A percentile compares a stretch with the other conserved stretches of the same genome.
Conservation (phyloP, 1,140 invertebrate genomes). For the Drosophila leontia region DNA sequence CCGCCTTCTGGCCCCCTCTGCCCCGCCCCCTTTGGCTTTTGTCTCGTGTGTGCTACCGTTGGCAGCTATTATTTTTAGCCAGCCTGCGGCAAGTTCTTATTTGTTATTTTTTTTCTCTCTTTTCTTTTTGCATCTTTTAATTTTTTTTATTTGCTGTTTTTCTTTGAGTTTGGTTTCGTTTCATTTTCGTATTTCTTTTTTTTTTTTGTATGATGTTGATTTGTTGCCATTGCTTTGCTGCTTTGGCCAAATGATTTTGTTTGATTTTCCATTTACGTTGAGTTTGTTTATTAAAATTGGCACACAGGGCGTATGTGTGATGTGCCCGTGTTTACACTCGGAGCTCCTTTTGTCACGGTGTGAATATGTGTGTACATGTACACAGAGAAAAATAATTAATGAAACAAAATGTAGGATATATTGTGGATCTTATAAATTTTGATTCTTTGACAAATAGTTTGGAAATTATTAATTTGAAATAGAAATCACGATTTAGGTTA, state of each 20-base stretch:
- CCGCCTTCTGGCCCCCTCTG: conserved; percentile 10
- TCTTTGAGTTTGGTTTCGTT: conserved; percentile 30
- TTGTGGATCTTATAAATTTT: no score
- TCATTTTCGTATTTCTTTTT: not conserved
- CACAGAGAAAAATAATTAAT: not conserved
- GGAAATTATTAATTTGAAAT: not conserved
- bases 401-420: not conserved
- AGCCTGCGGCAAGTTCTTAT: conserved; percentile 65
- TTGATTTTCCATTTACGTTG: conserved; percentile 80
- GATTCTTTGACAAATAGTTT: no score
- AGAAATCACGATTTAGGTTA: no score
- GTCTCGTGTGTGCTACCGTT: conserved; percentile 63
- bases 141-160: conserved; percentile 42
- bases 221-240: conserved; percentile 46
- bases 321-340: conserved; percentile 64
- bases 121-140: conserved; percentile 55
- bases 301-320: conserved; percentile 77
- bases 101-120: conserved; percentile 50
- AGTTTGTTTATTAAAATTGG: conserved; percentile 82
- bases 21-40: conserved; percentile 14
- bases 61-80: conserved; percentile 77
- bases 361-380: not conserved
- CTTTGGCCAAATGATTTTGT: conserved; percentile 65
- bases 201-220: conserved; percentile 27
- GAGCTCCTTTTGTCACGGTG: conserved; percentile 11